Conservation (phyloP, 2,113 vertebrate species). For the Phalacrocorax pelagicus region DNA sequence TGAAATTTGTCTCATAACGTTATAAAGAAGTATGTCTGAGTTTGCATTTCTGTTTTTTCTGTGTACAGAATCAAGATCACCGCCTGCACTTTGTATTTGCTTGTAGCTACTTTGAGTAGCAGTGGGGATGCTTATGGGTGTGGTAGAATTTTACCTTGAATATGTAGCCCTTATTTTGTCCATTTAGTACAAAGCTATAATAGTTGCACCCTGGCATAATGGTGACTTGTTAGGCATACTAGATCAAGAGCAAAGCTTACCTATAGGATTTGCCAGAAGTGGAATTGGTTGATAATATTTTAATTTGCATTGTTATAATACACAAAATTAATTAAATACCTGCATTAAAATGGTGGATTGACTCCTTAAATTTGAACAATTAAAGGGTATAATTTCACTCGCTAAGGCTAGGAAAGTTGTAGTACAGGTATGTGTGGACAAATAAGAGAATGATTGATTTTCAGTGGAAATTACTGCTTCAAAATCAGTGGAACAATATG, state of each 20-base stretch:
- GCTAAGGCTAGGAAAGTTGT: not conserved
- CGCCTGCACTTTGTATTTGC: not conserved
- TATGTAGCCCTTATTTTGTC: conserved; percentile 66
- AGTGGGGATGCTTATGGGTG: not conserved
- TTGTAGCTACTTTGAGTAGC: not conserved
- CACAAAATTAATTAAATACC: not conserved
- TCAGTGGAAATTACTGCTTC: not conserved
- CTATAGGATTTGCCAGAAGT: not conserved
- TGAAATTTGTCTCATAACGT: not conserved
- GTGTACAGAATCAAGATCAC: not conserved
- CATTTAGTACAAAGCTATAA: not conserved
- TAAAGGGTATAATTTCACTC: not conserved
- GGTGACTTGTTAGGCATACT: not conserved
- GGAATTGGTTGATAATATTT: not conserved
- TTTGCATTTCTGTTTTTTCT: not conserved
- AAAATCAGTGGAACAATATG: not conserved
- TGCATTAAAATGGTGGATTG: not conserved
- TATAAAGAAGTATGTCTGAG: not conserved
- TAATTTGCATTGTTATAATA: not conserved
- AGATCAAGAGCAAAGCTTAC: not conserved
- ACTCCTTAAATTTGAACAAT: not conserved
- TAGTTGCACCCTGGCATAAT: not conserved
- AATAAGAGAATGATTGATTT: not conserved
- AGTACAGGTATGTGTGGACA: not conserved
- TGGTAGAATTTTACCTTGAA: conserved; percentile 10